Evolutionary conservation across 2,888 invertebrate genomes (phyloP), one percentile per base, ranked within the genome.

Genomic region (Glaucopsyche alexis): DNA sequence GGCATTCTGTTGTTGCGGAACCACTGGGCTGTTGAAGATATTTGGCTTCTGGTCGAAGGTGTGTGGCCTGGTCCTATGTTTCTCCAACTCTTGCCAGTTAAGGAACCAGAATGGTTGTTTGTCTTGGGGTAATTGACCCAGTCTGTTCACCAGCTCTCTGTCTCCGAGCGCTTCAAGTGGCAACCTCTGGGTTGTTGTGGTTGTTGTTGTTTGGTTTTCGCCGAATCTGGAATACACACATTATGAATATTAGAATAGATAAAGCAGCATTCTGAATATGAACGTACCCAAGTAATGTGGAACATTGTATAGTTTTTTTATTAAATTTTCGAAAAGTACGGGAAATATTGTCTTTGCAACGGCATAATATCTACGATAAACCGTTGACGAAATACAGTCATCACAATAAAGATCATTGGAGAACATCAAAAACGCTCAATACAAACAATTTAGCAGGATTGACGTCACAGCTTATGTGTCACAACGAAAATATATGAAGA

Each of bases 101-200:
- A 96, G 77, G 69, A 94, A 91, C 96, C 96, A 96, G 85, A 95
- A 96, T 0, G 96, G 96, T 77, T 94, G 94, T 66, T 94, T 89
- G 71, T 95, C 95, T 75, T 87, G 83, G 0, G 95, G 96, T 83
- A 95, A 92, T 9, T 90, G 87, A 76, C 91, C 94, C 7, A 96
- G 83, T 64, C 94, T 85, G 60, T 95, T 91, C 0, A 95, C 91
- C 8, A 95, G 84, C 0, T 92, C 88, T 14, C 81, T 83, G 79
- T 96, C 95, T 0, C 95, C 95, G n/a, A 91, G 86, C 0, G 95
- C 96, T 83, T 96, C 95, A 2, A 95, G 80, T 0, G 96, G 96
- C 29, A 95, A 79, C 60, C 88, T 86, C 0, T 84, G 80, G 0
- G 93, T 90, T 0, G 91, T 86, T 13, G 79, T 80, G 0, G 80